phyloP scores from a whole-genome alignment of 2,888 invertebrate genomes.

The Rotaria sp. region DNA sequence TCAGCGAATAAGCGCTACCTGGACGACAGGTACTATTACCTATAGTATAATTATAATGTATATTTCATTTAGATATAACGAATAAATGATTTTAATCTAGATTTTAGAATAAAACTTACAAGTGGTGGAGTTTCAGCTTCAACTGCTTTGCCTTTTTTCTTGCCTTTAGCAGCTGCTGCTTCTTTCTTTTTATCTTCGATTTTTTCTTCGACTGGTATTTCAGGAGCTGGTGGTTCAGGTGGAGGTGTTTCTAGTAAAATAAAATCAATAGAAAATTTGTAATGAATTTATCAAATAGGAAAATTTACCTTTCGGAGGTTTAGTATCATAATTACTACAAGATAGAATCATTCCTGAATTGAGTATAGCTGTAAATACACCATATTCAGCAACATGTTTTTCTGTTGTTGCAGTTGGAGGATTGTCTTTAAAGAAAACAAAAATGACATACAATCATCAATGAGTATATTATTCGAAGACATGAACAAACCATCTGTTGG shows the following conservation, averaged over 20 bases:
- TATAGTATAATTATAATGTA: background rate
- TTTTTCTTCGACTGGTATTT: background rate
- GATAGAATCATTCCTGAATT: constrained; percentile 11
- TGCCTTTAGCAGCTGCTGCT: background rate
- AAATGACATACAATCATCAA: background rate
- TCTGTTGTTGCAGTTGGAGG: background rate
- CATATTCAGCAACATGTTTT: background rate
- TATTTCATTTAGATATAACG: background rate
- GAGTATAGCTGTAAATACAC: constrained; percentile 16
- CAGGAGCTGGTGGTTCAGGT: background rate
- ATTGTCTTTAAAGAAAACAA: background rate
- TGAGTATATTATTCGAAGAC: background rate
- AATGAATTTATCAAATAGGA: too few relatives aligned
- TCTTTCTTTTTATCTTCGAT: constrained; percentile 27
- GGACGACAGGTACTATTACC: background rate
- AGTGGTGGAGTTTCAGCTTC: constrained; percentile 25
- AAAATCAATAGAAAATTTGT: background rate
- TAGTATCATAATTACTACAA: background rate
- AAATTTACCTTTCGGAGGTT: background rate
- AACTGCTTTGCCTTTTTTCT: constrained; percentile 34
- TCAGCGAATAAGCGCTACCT: background rate
- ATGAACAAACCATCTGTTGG: background rate
- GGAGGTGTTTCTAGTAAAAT: background rate
- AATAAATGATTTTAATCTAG: background rate
- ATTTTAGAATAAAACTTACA: background rate